Conservation (phyloP, 2,113 vertebrate species). For the Cervus canadensis region DNA sequence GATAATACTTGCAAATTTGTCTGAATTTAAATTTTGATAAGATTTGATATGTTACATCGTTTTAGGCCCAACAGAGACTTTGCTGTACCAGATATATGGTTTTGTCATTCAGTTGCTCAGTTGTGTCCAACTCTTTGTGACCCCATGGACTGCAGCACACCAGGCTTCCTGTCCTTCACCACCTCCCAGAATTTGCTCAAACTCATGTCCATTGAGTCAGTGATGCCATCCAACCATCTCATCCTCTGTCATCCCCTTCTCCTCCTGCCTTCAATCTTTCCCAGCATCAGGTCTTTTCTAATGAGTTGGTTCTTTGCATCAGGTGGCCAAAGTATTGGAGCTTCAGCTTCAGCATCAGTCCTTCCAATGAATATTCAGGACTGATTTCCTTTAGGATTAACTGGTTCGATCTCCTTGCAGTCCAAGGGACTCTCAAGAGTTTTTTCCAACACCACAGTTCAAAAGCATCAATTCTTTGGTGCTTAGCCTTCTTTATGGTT, state of each 20-base stretch:
- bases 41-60: background rate
- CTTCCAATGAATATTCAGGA: background rate
- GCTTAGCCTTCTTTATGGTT: background rate
- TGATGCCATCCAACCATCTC: background rate
- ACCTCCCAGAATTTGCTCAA: background rate
- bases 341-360: background rate
- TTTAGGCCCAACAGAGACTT: background rate
- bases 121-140: fast-evolving
- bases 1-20: background rate
- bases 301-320: background rate
- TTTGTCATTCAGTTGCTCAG: background rate
- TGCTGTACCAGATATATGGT: background rate
- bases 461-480: background rate
- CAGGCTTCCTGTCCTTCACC: background rate
- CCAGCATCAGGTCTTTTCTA: background rate
- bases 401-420: background rate
- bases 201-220: background rate
- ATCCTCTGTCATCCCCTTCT: background rate
- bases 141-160: background rate
- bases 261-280: background rate
- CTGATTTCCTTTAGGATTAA: background rate
- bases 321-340: background rate
- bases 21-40: background rate
- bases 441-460: background rate
- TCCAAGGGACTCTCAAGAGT: background rate